Evolutionary conservation across 2,888 invertebrate genomes (phyloP), one percentile per base, ranked within the genome.

Genomic region (Amiota mariae): DNA sequence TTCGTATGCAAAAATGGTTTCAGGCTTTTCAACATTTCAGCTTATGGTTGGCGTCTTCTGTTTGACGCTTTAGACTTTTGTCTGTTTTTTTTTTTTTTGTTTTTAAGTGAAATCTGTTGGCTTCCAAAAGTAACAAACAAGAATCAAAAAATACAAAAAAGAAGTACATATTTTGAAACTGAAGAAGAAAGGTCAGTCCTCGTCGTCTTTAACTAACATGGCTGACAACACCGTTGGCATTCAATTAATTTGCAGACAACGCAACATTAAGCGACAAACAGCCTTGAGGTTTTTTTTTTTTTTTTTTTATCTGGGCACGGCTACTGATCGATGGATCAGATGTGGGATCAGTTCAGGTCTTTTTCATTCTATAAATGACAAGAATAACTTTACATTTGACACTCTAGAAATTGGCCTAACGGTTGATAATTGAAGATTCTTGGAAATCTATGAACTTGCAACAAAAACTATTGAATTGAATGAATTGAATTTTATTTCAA

Each of bases 1-100:
- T 84, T 85, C 79, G 84, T 84, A 84, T 84, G 84, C 84, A 84
- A 85, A 85, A 85, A 84, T 85, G 81, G 84, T 84, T 68, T 68
- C 15, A 10, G 36, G 24, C 18, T 63, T 63, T 15, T 61, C 18
- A 57, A 13, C 12, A 24, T 63, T 46, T 63, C 36, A 12, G 59
- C 20, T 63, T 63, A n/a, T 13, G 12, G 24, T 36, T 54, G 51
- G 10, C 61, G 24, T 81, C 79, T 73, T 75, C 71, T 76, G 75
- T 70, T 73, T 75, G 71, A 76, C 75, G 77, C 49, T 79, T 54
- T 46, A 20, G 54, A 15, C 59, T 73, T 67, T 48, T 20, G 66
- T 70, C n/a, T n/a, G n/a, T 74, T 72, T 64, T 64, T 57, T 11
- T 51, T 51, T 51, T 51, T 4, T 54, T 54, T 54, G 1, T 54